Evolutionary conservation across 2,797 vertebrate genomes (phyloP), one percentile per base, ranked within the genome.

Genomic region (Enteromius paludinosus): DNA sequence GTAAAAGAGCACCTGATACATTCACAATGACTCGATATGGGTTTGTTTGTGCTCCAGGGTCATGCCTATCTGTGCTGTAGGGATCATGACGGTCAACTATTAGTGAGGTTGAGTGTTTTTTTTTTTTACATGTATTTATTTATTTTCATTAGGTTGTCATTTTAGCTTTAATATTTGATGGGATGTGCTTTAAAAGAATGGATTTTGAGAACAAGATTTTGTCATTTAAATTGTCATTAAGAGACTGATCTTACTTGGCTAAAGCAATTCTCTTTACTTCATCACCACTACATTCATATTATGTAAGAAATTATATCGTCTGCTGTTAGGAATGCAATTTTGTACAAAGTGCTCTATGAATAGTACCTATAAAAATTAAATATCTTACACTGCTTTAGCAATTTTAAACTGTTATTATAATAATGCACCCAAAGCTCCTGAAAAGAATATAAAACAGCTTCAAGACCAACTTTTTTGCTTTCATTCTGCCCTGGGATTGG

Each of bases 21-120:
- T 33, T 62, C 54, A 64, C 56, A 23, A 10, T 65, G 30, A 23
- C 20, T 70, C 23, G 61, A 4, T 64, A 17, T 76, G 10, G 77
- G 66, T 79, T 45, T 81, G 28, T 52, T 66, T 81, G 72, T 73
- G 25, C 68, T 56, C 65, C 38, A 8, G 28, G 30, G 14, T 56
- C 25, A 35, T 41, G 15, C 18, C 25, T 61, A 15, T 33, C 7
- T 69, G 38, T 25, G 47, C 38, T 45, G 43, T 33, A n/a, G 28
- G 18, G 5, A 54, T 38, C 49, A 56, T 20, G 70, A 33, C 1
- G 18, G 20, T 73, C 12, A 12, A 35, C 30, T 56, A 73, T 56
- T 73, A 54, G 18, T 73, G 5, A n/a, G 45, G 18, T 30, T 33
- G n/a, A 25, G 11, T 38, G 17, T 38, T 25, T 8, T 25, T 33